Evolutionary conservation across 2,113 vertebrate species (phyloP).

Genomic region (Cisticola juncidis): DNA sequence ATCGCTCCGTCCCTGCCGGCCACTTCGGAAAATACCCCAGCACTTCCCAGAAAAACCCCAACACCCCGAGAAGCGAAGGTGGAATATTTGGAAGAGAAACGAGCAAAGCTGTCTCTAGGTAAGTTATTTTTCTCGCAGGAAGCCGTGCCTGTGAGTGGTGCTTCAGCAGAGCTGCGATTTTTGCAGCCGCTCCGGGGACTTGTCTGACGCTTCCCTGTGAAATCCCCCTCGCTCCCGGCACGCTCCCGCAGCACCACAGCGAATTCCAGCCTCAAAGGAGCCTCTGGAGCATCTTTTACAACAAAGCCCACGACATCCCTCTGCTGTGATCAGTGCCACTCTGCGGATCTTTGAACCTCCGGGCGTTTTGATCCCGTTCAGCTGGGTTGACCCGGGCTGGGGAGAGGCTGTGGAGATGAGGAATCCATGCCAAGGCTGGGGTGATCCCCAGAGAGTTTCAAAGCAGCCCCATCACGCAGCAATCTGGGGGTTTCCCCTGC

Average conservation of each 20-base stretch:
- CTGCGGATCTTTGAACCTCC: background rate
- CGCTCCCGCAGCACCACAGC: background rate
- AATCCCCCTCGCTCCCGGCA: background rate
- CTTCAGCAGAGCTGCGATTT: background rate
- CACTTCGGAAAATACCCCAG: background rate
- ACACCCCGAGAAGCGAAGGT: background rate
- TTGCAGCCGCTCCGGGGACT: background rate
- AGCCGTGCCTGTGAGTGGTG: background rate
- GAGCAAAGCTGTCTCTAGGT: background rate
- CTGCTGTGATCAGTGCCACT: background rate
- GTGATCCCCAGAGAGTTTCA: background rate
- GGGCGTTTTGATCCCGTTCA: background rate
- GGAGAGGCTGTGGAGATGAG: accelerated
- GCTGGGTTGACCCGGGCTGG: background rate
- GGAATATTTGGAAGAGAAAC: background rate
- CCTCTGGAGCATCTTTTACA: background rate
- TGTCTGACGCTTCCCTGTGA: background rate
- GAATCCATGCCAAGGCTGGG: background rate
- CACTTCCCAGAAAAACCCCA: background rate
- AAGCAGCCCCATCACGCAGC: background rate
- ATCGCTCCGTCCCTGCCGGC: background rate
- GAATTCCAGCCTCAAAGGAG: background rate
- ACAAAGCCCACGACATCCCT: background rate
- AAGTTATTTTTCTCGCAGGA: background rate
- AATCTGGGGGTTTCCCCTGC: background rate